These are phyloP conservation scores for Athrips mouffetella DNA, from an alignment of 2,888 invertebrate genomes.

Conservation along the genomic window DNA sequence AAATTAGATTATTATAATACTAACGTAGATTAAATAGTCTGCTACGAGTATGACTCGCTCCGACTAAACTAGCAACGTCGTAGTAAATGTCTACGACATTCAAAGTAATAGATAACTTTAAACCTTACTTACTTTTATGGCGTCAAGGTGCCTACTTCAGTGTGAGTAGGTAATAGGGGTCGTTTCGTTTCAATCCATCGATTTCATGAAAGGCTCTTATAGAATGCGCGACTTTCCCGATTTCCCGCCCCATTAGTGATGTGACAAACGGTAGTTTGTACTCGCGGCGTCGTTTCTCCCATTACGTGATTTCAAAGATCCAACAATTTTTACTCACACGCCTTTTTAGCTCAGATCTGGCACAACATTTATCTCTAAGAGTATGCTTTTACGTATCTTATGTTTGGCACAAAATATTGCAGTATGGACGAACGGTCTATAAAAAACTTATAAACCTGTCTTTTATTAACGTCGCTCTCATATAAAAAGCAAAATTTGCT, in stretches of 20 bases:
- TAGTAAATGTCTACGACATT: neutral
- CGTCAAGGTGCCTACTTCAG: neutral
- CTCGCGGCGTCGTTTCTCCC: slow-evolving; percentile 65
- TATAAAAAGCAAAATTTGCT: too few species aligned
- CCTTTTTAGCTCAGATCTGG: slow-evolving; percentile 56
- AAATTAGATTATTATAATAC: too few species aligned
- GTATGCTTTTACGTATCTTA: neutral
- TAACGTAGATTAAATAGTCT: too few species aligned
- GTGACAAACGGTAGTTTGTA: slow-evolving; percentile 70
- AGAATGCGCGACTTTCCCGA: slow-evolving; percentile 59
- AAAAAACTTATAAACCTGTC: too few species aligned
- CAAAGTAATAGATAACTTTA: neutral
- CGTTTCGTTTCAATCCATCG: slow-evolving; percentile 56
- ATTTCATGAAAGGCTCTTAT: slow-evolving; percentile 53
- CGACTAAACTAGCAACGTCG: neutral
- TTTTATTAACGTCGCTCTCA: too few species aligned
- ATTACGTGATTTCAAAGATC: slow-evolving; percentile 67
- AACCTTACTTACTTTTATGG: neutral
- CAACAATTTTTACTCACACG: slow-evolving; percentile 58
- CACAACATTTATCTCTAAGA: slow-evolving; percentile 44
- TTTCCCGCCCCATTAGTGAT: slow-evolving; percentile 69
- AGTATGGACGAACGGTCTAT: too few species aligned
- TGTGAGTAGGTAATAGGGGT: slow-evolving; percentile 34
- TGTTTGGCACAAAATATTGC: too few species aligned
- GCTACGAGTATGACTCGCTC: too few species aligned